Evolutionary conservation across 1,140 invertebrate genomes (phyloP), one percentile per base, ranked within the genome.

Genomic region (Neotoxoptera formosana): DNA sequence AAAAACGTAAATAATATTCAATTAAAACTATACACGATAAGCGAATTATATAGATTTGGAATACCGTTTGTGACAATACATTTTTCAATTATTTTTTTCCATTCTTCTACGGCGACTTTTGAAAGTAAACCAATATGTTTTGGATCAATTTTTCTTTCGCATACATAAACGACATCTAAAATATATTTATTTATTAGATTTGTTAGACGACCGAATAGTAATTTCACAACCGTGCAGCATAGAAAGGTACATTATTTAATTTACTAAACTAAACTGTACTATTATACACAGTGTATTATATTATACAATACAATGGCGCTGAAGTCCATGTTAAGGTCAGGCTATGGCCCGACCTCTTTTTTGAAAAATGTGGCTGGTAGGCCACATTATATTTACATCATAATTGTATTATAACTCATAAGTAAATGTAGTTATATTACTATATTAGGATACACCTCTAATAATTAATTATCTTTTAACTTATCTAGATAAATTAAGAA

Each of bases 61-160:
- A 14, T 93, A 93, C 91, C 91, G n/a, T 93, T 93, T 53, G 30
- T 53, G 20, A 93, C 41, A 41, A 93, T 53, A 21, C 48, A 83
- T 56, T 93, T 93, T 93, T 93, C 81, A 56, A 93, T 53, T 36
- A 86, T 93, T 53, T 84, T 81, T 86, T 93, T 93, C 91, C 91
- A 93, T 34, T 93, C 81, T 41, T 84, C 91, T 30, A 45, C 36
- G 17, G 41, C 0, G 3, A 93, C 25, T 93, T 93, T 93, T n/a
- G 48, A 86, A 41, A 93, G 91, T 21, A 53, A 25, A 41, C 76
- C 91, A 86, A n/a, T 53, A 86, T 93, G 25, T 53, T 86, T 56
- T 45, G 76, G 48, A 56, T 93, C 47, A 7, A 86, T 93, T 53
- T 93, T 93, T 53, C 91, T 84, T 8, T 93, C 48, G 25, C 91